Evolutionary conservation across 1,140 invertebrate species (phyloP).

Genomic region (Ericerus pela): DNA sequence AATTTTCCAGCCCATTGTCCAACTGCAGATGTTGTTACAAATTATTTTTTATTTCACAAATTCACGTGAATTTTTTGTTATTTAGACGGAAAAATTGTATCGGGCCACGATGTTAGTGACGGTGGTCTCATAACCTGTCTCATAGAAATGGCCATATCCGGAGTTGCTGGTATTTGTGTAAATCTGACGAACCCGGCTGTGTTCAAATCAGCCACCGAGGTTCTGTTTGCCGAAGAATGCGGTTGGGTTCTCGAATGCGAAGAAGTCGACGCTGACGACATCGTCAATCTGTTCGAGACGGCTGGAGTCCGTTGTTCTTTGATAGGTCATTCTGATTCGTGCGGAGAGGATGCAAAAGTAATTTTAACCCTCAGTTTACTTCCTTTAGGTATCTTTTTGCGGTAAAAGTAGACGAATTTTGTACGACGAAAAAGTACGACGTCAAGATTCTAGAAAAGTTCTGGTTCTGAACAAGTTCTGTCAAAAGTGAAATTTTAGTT

Average conservation of each 20-base stretch:
- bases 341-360: constrained; percentile 49
- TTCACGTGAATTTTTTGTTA: constrained; percentile 17
- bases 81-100: constrained; percentile 50
- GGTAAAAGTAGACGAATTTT: too few species aligned
- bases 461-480: too few species aligned
- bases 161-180: constrained; percentile 62
- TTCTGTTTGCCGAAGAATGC: constrained; percentile 80
- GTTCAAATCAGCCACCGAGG: constrained; percentile 35
- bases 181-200: constrained; percentile 21
- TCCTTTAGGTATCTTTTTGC: too few species aligned
- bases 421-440: too few species aligned
- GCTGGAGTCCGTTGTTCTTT: constrained; percentile 45
- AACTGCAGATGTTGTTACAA: not conserved
- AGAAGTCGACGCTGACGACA: constrained; percentile 36
- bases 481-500: too few species aligned
- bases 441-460: too few species aligned
- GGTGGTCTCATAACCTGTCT: constrained; percentile 81
- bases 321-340: constrained; percentile 52
- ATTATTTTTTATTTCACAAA: not conserved
- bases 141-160: constrained; percentile 90
- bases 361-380: not conserved
- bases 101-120: constrained; percentile 96
- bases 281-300: constrained; percentile 43
- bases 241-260: constrained; percentile 80
- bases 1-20: too few species aligned